These are phyloP conservation scores for Odontesthes bonariensis DNA, from an alignment of 2,113 vertebrate genomes.

Conservation along the genomic window DNA sequence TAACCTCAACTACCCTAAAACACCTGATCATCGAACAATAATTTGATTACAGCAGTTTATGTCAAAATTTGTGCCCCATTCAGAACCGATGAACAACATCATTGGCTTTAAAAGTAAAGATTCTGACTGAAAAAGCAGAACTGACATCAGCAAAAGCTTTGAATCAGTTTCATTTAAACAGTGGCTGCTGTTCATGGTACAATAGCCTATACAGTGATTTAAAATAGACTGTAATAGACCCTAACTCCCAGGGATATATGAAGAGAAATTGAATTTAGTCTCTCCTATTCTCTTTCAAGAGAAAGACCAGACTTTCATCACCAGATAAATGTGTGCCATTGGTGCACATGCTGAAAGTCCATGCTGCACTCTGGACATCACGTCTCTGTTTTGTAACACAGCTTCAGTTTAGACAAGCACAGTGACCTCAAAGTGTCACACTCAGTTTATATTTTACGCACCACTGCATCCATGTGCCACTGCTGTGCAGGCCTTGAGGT, in stretches of 20 bases:
- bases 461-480: constrained; percentile 28
- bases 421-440: constrained; percentile 78
- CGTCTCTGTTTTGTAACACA: constrained; percentile 62
- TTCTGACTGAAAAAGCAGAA: neutral
- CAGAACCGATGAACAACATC: neutral
- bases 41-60: neutral
- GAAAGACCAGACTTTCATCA: neutral
- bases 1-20: too few relatives aligned
- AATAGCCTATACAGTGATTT: constrained; percentile 34
- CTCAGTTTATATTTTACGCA: constrained; percentile 44
- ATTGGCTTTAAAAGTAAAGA: neutral
- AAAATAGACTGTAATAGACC: constrained; percentile 49
- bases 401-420: constrained; percentile 61
- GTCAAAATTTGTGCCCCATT: neutral
- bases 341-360: constrained; percentile 6
- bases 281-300: neutral
- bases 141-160: constrained; percentile 1
- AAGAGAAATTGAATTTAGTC: neutral
- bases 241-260: neutral
- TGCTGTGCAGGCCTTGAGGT: constrained; percentile 9
- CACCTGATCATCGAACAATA: neutral
- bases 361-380: constrained; percentile 36
- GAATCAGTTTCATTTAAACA: constrained; percentile 22
- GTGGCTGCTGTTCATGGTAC: constrained; percentile 17
- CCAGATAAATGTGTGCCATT: constrained; percentile 13